Evolutionary conservation across 2,888 invertebrate species (phyloP), one percentile per base, ranked within the genome.

Genomic region (Drosophila neotestacea): DNA sequence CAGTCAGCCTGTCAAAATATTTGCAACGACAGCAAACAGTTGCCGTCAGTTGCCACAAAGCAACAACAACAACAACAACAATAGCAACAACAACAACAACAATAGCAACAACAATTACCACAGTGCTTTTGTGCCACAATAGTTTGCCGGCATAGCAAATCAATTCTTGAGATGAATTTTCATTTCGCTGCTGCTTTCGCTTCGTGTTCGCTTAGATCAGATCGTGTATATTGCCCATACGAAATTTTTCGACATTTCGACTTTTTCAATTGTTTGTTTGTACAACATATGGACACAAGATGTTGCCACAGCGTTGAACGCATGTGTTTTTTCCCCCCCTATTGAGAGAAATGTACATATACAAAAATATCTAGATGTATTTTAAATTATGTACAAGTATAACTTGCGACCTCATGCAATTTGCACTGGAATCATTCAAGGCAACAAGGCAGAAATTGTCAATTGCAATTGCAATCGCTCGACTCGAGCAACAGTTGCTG

Each of bases 281-380:
- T 62, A 63, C 79, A 85, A 81, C 85, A 85, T 85, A 83, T 85
- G 85, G 85, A 66, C 79, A 77, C 85, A 85, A 85, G 79, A 85
- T 85, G 85, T 85, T 85, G 70, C 79, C 70, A 67, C 79, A 67
- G 65, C 67, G 22, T 22, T 22, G 76, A 62, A 68, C 70, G 73
- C 82, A 87, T 82, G 55, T 81, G 70, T 61, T 22, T 22, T 22
- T 22, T 59, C 39, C n/a, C 34, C 42, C 42, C 27, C 39, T 41
- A 22, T 39, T 36, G 11, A 41, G n/a, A 30, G 22, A 51, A 22
- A 28, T 16, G 16, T 13, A 38, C 22, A 13, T 16, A 9, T 42
- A 56, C 42, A 39, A 46, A 22, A 32, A 50, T 41, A 44, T 42
- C 28, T 38, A 44, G 36, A 22, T 48, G 46, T 52, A 39, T 48